phyloP scores from a whole-genome alignment of 2,888 invertebrate species.

The Sarcophaga carnaria region DNA sequence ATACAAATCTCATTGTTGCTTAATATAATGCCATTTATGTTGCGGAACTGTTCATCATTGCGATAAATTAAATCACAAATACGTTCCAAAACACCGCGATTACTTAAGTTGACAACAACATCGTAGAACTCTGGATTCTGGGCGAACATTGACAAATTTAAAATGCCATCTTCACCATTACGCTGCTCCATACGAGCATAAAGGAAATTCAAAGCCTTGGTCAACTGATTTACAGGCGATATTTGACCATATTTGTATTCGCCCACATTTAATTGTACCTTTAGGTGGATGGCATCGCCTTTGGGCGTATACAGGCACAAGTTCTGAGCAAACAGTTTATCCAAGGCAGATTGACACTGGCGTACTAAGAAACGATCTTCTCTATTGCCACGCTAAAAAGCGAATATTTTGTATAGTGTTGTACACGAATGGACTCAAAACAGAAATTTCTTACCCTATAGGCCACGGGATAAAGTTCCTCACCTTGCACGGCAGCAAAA shows the following conservation, averaged over 20 bases:
- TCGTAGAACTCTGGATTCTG: conserved; percentile 72
- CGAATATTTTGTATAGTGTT: neutral
- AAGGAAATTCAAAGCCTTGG: conserved; percentile 71
- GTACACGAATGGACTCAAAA: too few species aligned
- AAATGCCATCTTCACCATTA: conserved; percentile 72
- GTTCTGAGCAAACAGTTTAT: conserved; percentile 76
- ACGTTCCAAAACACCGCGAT: conserved; percentile 74
- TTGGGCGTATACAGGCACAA: conserved; percentile 73
- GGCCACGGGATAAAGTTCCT: conserved; percentile 77
- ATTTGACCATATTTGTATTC: conserved; percentile 75
- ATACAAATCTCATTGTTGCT: conserved; percentile 74
- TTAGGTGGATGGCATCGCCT: conserved; percentile 71
- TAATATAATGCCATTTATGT: conserved; percentile 75
- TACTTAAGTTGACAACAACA: conserved; percentile 75
- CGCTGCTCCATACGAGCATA: conserved; percentile 72
- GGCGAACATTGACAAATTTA: conserved; percentile 76
- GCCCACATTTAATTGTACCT: conserved; percentile 76
- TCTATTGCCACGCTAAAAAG: conserved; percentile 72
- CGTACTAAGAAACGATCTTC: conserved; percentile 77
- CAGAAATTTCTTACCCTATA: conserved; percentile 73
- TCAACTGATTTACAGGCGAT: conserved; percentile 74
- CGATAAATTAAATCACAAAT: conserved; percentile 75
- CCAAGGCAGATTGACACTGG: conserved; percentile 76
- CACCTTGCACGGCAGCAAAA: conserved; percentile 74
- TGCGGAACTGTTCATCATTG: conserved; percentile 75